These are phyloP conservation scores for Ecliptopera silaceata DNA, from an alignment of 2,888 invertebrate species.

Conservation along the genomic window DNA sequence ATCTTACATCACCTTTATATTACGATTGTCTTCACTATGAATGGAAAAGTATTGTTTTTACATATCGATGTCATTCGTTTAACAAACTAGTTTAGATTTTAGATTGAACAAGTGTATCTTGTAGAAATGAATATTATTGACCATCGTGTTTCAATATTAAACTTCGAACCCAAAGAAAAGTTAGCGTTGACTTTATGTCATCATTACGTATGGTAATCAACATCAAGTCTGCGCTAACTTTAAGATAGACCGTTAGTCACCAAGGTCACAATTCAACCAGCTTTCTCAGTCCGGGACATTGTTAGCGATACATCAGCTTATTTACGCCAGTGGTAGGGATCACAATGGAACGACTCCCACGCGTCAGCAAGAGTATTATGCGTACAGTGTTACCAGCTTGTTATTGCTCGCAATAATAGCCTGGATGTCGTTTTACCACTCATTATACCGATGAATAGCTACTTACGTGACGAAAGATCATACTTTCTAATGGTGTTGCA, in stretches of 20 bases:
- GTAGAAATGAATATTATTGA: neutral
- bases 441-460: constrained; percentile 68
- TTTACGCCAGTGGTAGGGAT: constrained; percentile 43
- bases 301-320: constrained; percentile 40
- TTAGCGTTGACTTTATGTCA: too few relatives aligned
- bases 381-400: constrained; percentile 47
- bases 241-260: constrained; percentile 5
- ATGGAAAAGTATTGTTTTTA: neutral
- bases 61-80: too few relatives aligned
- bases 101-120: neutral
- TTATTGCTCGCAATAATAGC: constrained; percentile 54
- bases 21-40: neutral
- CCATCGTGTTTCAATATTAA: neutral
- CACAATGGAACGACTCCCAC: constrained; percentile 66
- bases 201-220: too few relatives aligned
- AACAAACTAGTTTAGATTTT: neutral
- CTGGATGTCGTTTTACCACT: constrained; percentile 48
- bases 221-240: too few relatives aligned
- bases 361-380: constrained; percentile 56
- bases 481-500: constrained; percentile 73
- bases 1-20: neutral
- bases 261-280: constrained; percentile 26
- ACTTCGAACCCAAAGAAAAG: neutral
- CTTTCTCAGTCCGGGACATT: constrained; percentile 39
- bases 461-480: constrained; percentile 63